Percentiles rank a stretch among this genome's conserved stretches.
Evolutionary conservation across 2,888 invertebrate genomes (phyloP).

Genomic region (Nebria brevicollis): DNA sequence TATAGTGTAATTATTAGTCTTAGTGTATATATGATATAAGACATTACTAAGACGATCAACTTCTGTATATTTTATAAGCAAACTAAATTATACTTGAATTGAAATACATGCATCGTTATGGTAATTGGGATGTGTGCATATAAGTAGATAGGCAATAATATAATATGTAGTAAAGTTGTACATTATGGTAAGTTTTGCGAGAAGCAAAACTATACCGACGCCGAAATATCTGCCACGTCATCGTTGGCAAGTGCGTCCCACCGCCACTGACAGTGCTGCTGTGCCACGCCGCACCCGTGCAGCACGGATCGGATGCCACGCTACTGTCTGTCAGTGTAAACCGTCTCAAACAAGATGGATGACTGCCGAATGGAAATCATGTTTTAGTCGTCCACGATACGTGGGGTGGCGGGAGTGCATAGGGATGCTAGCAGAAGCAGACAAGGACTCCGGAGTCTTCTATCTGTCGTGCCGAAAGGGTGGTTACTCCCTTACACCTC

Average conservation of each 20-base stretch:
- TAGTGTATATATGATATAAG: no score
- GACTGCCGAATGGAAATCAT: constrained; percentile 73
- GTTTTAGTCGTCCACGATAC: constrained; percentile 57
- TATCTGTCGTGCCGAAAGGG: constrained; percentile 45
- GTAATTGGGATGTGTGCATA: neutral
- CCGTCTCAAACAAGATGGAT: constrained; percentile 72
- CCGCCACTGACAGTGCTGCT: constrained; percentile 1
- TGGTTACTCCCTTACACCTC: constrained; percentile 27
- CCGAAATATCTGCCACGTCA: constrained; percentile 62
- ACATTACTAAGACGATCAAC: no score
- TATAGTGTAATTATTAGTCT: no score
- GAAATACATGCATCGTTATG: neutral
- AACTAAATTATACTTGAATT: neutral
- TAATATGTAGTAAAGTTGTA: neutral
- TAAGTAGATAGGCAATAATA: neutral
- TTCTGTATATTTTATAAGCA: neutral
- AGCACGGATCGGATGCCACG: constrained; percentile 50
- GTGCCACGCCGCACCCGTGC: constrained; percentile 57
- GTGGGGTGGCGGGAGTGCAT: constrained; percentile 6
- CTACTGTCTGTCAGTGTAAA: constrained; percentile 64
- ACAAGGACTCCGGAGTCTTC: constrained; percentile 14
- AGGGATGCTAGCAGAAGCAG: constrained; percentile 7
- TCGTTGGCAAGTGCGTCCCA: constrained; percentile 52
- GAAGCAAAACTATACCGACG: constrained; percentile 22
- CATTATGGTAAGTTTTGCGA: neutral